A percentile compares a stretch with the other conserved stretches of the same genome.
Conservation (phyloP, 2,888 invertebrate genomes). For the Coleophora flavipennella region DNA sequence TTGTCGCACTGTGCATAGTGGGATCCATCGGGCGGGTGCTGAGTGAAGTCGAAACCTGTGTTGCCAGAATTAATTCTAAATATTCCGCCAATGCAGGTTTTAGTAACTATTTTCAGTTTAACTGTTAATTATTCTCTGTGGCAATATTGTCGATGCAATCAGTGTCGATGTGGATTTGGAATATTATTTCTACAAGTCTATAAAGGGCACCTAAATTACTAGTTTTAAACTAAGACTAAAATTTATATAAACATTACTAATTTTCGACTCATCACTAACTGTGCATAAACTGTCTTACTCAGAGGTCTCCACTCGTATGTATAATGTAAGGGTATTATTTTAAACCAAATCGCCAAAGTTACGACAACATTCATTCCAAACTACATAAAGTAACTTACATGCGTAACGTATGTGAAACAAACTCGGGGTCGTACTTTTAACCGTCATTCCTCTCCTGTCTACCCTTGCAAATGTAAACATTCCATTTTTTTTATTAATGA, state of each 20-base stretch:
- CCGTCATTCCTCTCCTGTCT: slow-evolving; percentile 29
- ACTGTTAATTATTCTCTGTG: slow-evolving; percentile 29
- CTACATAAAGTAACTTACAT: no score
- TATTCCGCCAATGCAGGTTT: not conserved
- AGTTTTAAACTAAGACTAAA: no score
- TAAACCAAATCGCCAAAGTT: not conserved
- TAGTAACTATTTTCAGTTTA: slow-evolving; percentile 6
- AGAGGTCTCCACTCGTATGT: no score
- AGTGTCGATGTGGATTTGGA: slow-evolving; percentile 14
- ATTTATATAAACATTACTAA: slow-evolving; percentile 33
- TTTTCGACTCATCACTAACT: slow-evolving; percentile 70
- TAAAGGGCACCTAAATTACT: no score
- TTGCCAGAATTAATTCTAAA: slow-evolving; percentile 16
- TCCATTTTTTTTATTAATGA: slow-evolving; percentile 25
- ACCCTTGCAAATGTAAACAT: slow-evolving; percentile 50
- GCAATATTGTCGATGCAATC: slow-evolving; percentile 44
- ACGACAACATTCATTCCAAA: no score
- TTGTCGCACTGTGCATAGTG: no score
- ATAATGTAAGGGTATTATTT: no score
- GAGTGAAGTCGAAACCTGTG: slow-evolving; percentile 18
- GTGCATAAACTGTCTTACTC: slow-evolving; percentile 38
- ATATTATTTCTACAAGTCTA: no score
- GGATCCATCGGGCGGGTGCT: slow-evolving; percentile 23
- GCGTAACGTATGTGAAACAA: no score
- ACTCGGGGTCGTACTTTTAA: slow-evolving; percentile 19